A percentile compares a stretch with the other conserved stretches of the same genome.
Evolutionary conservation across 2,888 invertebrate genomes (phyloP).

Genomic region (Alviniconcha strummeri): DNA sequence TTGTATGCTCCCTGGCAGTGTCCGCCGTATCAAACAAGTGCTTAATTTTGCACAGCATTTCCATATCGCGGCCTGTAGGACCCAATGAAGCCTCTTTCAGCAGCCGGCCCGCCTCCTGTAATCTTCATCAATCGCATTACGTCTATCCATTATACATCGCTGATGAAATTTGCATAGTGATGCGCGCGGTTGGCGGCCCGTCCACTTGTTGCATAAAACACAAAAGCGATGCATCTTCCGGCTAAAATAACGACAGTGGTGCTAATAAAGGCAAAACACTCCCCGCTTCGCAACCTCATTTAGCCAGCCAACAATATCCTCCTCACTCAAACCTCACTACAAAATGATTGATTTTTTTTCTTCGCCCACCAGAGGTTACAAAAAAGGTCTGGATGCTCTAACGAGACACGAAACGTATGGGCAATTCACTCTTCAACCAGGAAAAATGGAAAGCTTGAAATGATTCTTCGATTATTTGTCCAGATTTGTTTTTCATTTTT

Average conservation of each 20-base stretch:
- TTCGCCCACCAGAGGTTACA: background rate
- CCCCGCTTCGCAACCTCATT: background rate
- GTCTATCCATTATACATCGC: constrained; percentile 39
- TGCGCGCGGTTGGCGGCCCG: constrained; percentile 10
- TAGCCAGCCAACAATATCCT: constrained; percentile 15
- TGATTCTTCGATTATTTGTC: constrained; percentile 16
- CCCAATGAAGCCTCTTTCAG: constrained; percentile 38
- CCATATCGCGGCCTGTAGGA: constrained; percentile 42
- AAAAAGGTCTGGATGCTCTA: background rate
- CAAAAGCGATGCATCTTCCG: constrained; percentile 14
- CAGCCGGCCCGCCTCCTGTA: constrained; percentile 39
- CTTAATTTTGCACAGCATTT: constrained; percentile 47
- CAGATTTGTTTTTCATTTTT: background rate
- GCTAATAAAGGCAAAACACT: constrained; percentile 21
- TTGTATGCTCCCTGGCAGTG: constrained; percentile 46
- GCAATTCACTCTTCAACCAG: background rate
- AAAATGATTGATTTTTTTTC: background rate
- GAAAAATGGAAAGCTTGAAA: constrained; percentile 2
- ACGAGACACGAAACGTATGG: constrained; percentile 8
- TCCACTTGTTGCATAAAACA: constrained; percentile 29
- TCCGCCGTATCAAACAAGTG: constrained; percentile 40
- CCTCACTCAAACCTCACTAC: background rate
- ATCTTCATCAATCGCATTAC: constrained; percentile 46
- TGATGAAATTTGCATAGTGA: constrained; percentile 46
- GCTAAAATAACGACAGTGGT: background rate